Conservation (phyloP, 1,140 invertebrate species). For the Dendroctonus valens region DNA sequence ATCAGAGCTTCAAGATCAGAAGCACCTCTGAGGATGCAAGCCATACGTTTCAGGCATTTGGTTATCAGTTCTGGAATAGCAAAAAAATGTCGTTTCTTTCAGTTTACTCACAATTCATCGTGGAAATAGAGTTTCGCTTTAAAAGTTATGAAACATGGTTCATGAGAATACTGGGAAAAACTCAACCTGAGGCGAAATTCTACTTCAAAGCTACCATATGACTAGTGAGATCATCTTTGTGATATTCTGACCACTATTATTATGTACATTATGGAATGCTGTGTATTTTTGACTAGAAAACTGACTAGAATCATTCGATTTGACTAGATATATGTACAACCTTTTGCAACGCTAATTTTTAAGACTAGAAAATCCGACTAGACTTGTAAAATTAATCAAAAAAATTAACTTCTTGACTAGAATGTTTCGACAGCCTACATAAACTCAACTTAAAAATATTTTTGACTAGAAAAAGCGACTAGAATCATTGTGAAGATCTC, state of each 20-base stretch:
- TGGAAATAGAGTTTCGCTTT: neutral
- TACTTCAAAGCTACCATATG: neutral
- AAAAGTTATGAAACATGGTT: neutral
- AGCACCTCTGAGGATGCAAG: no score
- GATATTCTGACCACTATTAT: neutral
- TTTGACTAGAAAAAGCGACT: constrained; percentile 28
- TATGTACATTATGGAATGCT: constrained; percentile 4
- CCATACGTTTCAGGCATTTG: no score
- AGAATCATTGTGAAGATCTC: constrained; percentile 9
- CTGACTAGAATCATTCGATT: neutral
- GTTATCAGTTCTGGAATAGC: neutral
- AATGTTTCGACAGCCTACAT: no score
- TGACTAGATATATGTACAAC: constrained; percentile 1
- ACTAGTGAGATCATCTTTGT: constrained; percentile 7
- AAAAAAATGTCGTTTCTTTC: neutral
- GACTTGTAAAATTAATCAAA: no score
- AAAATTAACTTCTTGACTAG: no score
- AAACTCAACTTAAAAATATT: neutral
- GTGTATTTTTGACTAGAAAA: neutral
- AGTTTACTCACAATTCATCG: neutral
- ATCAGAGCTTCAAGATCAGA: no score
- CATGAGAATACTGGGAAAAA: neutral
- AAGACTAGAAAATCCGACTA: no score
- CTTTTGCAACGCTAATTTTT: no score
- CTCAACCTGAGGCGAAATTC: neutral